Evolutionary conservation across 2,113 vertebrate species (phyloP).

Genomic region (pig (Sus scrofa)): T2T-Sscrofa CM000820.6:11064001-11064500

Average conservation of each 20-base stretch:
- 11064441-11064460: background rate
- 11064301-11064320: too few relatives aligned
- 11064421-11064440: background rate
- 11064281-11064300: too few relatives aligned
- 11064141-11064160: background rate
- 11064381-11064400: background rate
- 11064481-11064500: background rate
- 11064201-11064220: background rate
- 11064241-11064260: background rate
- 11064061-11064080: background rate
- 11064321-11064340: too few relatives aligned
- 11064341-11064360: too few relatives aligned
- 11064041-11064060: conserved; percentile 27
- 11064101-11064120: conserved; percentile 21
- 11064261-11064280: background rate
- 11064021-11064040: conserved; percentile 18
- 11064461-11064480: background rate
- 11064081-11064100: conserved; percentile 37
- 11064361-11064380: conserved; percentile 1
- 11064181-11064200: too few relatives aligned
- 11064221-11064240: background rate
- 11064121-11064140: background rate
- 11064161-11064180: conserved; percentile 3
- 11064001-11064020: conserved; percentile 35
- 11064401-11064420: background rate